Percentiles rank a stretch among this genome's conserved stretches.
Conservation (phyloP, 2,888 invertebrate genomes). For the Eupithecia exiguata region DNA sequence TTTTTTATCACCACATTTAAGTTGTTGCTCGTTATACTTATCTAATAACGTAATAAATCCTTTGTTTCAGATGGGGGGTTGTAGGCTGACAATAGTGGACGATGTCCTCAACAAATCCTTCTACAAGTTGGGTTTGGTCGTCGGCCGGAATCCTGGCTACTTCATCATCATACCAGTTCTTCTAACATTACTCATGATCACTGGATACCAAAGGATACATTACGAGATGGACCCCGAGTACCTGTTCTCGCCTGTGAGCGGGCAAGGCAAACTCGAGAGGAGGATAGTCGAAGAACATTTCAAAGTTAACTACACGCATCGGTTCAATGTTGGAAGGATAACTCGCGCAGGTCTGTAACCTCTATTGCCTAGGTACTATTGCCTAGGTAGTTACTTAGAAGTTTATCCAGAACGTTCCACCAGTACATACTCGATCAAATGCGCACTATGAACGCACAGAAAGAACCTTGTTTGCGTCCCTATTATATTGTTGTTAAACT, state of each 20-base stretch:
- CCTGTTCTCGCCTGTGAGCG: conserved; percentile 94
- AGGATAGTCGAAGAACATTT: conserved; percentile 92
- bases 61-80: conserved; percentile 88
- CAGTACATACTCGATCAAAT: neutral
- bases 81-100: conserved; percentile 90
- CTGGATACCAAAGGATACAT: conserved; percentile 92
- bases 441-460: neutral
- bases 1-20: neutral
- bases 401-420: neutral
- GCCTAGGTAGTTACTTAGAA: too few relatives aligned
- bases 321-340: conserved; percentile 93
- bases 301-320: conserved; percentile 93
- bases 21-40: neutral
- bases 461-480: conserved; percentile 3
- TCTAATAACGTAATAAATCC: conserved; percentile 8
- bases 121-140: conserved; percentile 90
- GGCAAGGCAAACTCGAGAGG: conserved; percentile 92
- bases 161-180: conserved; percentile 94
- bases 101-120: conserved; percentile 91
- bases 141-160: conserved; percentile 93
- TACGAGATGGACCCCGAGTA: conserved; percentile 98
- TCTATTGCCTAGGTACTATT: neutral
- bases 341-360: conserved; percentile 89
- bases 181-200: conserved; percentile 90
- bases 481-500: neutral